Evolutionary conservation across 1,140 invertebrate genomes (phyloP), one percentile per base, ranked within the genome.

Genomic region (Amphibalanus amphitrite): DNA sequence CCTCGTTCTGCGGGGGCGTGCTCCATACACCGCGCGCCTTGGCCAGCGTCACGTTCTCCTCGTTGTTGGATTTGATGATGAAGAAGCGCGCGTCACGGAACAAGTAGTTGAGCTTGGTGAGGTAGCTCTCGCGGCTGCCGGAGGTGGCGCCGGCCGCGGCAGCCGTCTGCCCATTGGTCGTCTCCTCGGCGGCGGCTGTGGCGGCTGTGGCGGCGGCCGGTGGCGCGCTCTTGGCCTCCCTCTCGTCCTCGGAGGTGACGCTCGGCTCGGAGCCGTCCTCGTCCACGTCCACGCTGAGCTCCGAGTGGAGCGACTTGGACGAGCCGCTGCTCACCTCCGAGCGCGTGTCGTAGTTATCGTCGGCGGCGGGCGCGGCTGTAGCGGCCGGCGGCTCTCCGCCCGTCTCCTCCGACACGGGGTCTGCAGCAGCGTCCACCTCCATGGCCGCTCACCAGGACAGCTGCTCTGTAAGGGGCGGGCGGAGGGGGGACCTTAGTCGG

Each of bases 21-120:
- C 95, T 97, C 96, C 95, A 98, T 3, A 98, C 95, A 73, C 92
- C 93, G 84, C 93, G 96, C 0, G 88, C 89, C 82, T 98, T 98
- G 0, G 95, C 95, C 30, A 98, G 77, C 29, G 90, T 89, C 33
- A 98, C 89, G 82, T 98, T 98, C 81, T 98, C 95, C 73, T 90
- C 90, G 82, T 98, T 98, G 81, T 97, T 97, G 68, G 94, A 97
- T 81, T 98, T 98, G 74, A 98, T 97, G 29, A 98, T 86, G 82
- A 97, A 98, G 84, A 95, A 98, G 75, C 93, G 85, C 73, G 95
- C 91, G 81, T 96, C 92, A 76, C 93, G 85, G 80, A 97, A 97
- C 70, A 98, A 84, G 80, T 97, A 97, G 82, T 95, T 96, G 69
- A 98, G 81, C 82, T 94, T 91, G 17, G 90, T 91, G 78, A 88